A percentile compares a stretch with the other conserved stretches of the same genome.
phyloP scores from a whole-genome alignment of 2,888 invertebrate genomes.

The Athalia circularis region DNA sequence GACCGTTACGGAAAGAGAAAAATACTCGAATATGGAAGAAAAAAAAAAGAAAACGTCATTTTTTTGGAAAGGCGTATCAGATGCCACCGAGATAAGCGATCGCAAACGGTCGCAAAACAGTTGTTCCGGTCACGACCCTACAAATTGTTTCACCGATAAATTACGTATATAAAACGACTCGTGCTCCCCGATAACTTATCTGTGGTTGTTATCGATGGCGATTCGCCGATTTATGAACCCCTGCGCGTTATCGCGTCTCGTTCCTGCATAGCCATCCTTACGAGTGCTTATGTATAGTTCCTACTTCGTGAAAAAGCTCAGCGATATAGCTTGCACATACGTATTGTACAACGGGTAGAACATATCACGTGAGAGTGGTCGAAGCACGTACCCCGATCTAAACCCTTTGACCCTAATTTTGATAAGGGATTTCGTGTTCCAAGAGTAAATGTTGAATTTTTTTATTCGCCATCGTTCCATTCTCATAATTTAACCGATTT shows the following conservation, averaged over 20 bases:
- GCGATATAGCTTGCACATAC: too few relatives aligned
- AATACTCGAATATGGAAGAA: neutral
- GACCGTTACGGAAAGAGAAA: neutral
- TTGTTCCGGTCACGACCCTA: constrained; percentile 53
- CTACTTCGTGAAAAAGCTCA: constrained; percentile 5
- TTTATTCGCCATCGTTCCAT: too few relatives aligned
- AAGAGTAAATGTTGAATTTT: too few relatives aligned
- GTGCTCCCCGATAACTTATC: constrained; percentile 36
- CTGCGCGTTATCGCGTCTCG: constrained; percentile 44
- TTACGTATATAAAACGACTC: constrained; percentile 61
- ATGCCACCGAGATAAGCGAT: constrained; percentile 24
- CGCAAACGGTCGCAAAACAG: constrained; percentile 12
- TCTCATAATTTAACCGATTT: too few relatives aligned
- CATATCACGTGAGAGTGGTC: neutral
- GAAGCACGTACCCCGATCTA: constrained; percentile 6
- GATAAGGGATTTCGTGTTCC: too few relatives aligned
- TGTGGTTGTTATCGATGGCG: constrained; percentile 69
- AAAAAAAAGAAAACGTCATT: neutral
- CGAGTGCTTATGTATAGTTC: neutral
- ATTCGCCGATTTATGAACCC: constrained; percentile 67
- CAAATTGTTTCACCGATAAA: constrained; percentile 66
- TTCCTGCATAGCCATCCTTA: constrained; percentile 7
- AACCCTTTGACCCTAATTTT: too few relatives aligned
- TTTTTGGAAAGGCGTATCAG: neutral
- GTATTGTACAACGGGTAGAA: too few relatives aligned